phyloP scores from a whole-genome alignment of 1,140 invertebrate genomes.

The Eubasilissa regina region DNA sequence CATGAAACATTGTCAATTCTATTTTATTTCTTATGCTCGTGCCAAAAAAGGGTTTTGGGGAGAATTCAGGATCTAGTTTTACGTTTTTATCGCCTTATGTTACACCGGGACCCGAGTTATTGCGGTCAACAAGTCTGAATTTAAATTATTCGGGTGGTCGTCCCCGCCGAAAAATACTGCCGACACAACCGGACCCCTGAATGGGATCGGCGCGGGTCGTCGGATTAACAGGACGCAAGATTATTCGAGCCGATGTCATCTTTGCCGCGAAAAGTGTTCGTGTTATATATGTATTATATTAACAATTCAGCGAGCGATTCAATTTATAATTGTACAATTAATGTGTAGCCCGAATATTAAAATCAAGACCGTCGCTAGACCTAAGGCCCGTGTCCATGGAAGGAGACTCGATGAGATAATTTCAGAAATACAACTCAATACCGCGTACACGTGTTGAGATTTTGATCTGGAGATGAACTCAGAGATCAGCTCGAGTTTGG shows the following conservation, averaged over 20 bases:
- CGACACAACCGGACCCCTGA: conserved; percentile 10
- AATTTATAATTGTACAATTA: neutral
- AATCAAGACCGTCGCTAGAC: too few relatives aligned
- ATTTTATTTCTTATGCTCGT: conserved; percentile 25
- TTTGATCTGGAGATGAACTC: too few relatives aligned
- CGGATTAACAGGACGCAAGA: conserved; percentile 1
- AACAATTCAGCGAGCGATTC: neutral
- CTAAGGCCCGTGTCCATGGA: too few relatives aligned
- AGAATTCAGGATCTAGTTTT: conserved; percentile 28
- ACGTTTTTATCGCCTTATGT: conserved; percentile 36
- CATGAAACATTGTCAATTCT: conserved; percentile 17
- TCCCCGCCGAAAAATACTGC: conserved; percentile 27
- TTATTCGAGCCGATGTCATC: too few relatives aligned
- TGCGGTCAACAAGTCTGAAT: conserved; percentile 37
- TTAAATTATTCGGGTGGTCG: conserved; percentile 27
- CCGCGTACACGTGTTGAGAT: too few relatives aligned
- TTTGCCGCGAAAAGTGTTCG: neutral
- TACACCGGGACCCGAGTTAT: conserved; percentile 32
- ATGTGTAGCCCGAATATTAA: too few relatives aligned
- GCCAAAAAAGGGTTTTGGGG: neutral
- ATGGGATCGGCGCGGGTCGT: neutral
- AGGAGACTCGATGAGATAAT: too few relatives aligned
- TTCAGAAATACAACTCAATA: too few relatives aligned
- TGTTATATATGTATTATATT: neutral
- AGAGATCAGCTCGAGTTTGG: too few relatives aligned